A percentile compares a stretch with the other conserved stretches of the same genome.
Conservation (phyloP, 2,888 invertebrate genomes). For the Caenorhabditis macrosperma region DNA sequence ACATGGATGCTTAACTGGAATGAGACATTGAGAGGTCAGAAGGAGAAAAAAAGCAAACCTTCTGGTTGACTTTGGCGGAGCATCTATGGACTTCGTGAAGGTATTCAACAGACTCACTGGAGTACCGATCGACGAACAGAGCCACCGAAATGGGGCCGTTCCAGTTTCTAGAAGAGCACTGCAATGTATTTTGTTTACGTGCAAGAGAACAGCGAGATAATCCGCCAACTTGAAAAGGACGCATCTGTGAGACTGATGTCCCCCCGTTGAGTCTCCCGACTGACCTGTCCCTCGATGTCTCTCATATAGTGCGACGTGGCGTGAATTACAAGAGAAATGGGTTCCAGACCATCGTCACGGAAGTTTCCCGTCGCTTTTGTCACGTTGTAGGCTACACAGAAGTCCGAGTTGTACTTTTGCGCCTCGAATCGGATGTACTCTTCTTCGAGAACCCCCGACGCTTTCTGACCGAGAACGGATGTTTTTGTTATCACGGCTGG, state of each 20-base stretch:
- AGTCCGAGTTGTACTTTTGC: slow-evolving; percentile 41
- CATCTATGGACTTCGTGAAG: slow-evolving; percentile 60
- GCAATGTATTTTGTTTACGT: slow-evolving; percentile 21
- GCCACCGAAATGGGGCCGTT: slow-evolving; percentile 69
- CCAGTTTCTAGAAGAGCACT: slow-evolving; percentile 63
- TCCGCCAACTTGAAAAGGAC: slow-evolving; percentile 10
- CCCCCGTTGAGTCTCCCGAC: slow-evolving; percentile 7
- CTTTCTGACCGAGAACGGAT: neutral
- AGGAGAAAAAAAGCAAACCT: slow-evolving; percentile 20
- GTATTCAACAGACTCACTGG: slow-evolving; percentile 53
- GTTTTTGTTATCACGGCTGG: neutral
- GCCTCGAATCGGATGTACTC: slow-evolving; percentile 43
- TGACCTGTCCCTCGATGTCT: slow-evolving; percentile 63
- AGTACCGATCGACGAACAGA: slow-evolving; percentile 62
- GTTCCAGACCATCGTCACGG: slow-evolving; percentile 63
- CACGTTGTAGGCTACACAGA: slow-evolving; percentile 67
- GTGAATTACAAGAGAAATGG: slow-evolving; percentile 63
- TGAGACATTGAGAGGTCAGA: neutral
- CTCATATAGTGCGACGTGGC: slow-evolving; percentile 62
- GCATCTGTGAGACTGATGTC: neutral
- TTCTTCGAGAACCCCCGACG: slow-evolving; percentile 8
- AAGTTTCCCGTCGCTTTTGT: slow-evolving; percentile 53
- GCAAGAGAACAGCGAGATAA: neutral
- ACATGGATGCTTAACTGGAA: slow-evolving; percentile 62
- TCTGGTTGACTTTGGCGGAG: slow-evolving; percentile 54